Conservation (phyloP, 2,113 vertebrate species). For the Cranoglanis bouderius region DNA sequence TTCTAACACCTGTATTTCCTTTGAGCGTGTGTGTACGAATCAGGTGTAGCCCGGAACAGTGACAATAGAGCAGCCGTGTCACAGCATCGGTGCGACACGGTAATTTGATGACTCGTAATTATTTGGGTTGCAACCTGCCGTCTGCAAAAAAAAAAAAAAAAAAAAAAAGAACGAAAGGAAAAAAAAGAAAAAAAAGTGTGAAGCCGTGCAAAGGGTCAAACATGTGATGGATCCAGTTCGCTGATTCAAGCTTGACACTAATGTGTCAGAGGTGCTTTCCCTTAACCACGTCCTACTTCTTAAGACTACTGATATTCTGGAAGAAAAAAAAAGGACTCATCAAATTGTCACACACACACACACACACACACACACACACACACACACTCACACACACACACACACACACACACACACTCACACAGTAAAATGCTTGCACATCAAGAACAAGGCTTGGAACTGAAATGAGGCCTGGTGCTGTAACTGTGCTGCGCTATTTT, state of each 20-base stretch:
- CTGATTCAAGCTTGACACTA: neutral
- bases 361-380: slow-evolving; percentile 5
- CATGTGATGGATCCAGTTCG: neutral
- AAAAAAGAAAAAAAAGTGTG: slow-evolving; percentile 15
- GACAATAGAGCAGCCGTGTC: slow-evolving; percentile 48
- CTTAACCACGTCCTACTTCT: slow-evolving; percentile 11
- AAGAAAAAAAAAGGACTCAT: neutral
- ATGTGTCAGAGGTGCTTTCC: slow-evolving; percentile 18
- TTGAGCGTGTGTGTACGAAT: neutral
- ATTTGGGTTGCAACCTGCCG: slow-evolving; percentile 55
- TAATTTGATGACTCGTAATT: slow-evolving; percentile 64
- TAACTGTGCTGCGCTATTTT: neutral
- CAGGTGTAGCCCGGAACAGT: slow-evolving; percentile 39
- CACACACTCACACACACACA: neutral
- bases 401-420: neutral
- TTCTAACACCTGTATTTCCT: slow-evolving; percentile 15
- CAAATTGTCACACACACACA: neutral
- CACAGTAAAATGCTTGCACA: neutral
- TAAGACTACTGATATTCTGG: neutral
- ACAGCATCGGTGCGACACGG: slow-evolving; percentile 31
- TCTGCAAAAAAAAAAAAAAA: slow-evolving; percentile 34
- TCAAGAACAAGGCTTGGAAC: neutral
- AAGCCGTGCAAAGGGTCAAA: slow-evolving; percentile 17
- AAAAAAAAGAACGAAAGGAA: too few species aligned
- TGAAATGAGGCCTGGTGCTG: neutral